Conservation (phyloP, 2,113 vertebrate genomes). For the Felis catus region F.catus_Fca126_mat1.0 CM031413.1:71830501-71831000, state of each 20-base stretch:
- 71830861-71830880: neutral
- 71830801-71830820: neutral
- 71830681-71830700: neutral
- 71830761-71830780: neutral
- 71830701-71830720: too few species aligned
- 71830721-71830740: neutral
- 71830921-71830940: neutral
- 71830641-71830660: neutral
- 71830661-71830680: neutral
- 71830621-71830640: neutral
- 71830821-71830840: neutral
- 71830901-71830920: neutral
- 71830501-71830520: neutral
- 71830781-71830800: neutral
- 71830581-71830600: neutral
- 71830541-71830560: neutral
- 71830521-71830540: neutral
- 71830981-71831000: slow-evolving; percentile 17
- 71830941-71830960: neutral
- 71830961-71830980: slow-evolving; percentile 15
- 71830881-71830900: neutral
- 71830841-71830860: neutral
- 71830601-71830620: neutral
- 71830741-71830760: neutral
- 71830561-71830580: neutral